phyloP scores from a whole-genome alignment of 2,113 vertebrate genomes.

The Notiomystis cincta region DNA sequence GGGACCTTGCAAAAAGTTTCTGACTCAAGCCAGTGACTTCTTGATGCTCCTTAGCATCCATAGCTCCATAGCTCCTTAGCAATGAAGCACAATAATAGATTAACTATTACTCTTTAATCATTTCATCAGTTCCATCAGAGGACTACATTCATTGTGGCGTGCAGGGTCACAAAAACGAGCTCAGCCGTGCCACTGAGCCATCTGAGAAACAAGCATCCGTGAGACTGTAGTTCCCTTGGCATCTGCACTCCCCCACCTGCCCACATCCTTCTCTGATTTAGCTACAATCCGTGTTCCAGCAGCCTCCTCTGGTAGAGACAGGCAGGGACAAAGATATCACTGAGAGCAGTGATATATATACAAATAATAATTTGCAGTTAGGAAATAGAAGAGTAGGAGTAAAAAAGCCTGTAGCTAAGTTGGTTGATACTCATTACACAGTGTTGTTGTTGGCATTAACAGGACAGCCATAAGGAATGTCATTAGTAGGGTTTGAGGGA shows the following conservation, averaged over 20 bases:
- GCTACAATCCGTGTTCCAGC: not conserved
- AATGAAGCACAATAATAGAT: not conserved
- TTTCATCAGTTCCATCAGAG: not conserved
- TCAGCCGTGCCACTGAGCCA: not conserved
- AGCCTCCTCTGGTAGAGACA: not conserved
- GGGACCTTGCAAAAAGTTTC: not conserved
- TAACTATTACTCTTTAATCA: not conserved
- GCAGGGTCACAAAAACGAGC: not conserved
- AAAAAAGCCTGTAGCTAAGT: not conserved
- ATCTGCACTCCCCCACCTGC: not conserved
- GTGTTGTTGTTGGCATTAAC: not conserved
- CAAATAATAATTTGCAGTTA: not conserved
- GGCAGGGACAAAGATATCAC: not conserved
- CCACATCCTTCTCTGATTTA: not conserved
- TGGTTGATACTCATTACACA: constrained; percentile 21
- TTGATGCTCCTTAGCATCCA: not conserved
- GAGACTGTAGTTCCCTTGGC: not conserved
- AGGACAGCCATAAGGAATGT: not conserved
- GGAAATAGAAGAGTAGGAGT: not conserved
- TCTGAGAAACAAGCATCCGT: not conserved
- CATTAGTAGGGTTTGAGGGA: not conserved
- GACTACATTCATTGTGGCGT: not conserved
- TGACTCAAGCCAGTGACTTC: not conserved
- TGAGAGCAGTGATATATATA: not conserved
- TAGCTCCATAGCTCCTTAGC: not conserved